Base-by-base conservation (phyloP, 1,140 invertebrate species). In the Phenacoccus solenopsis region DNA sequence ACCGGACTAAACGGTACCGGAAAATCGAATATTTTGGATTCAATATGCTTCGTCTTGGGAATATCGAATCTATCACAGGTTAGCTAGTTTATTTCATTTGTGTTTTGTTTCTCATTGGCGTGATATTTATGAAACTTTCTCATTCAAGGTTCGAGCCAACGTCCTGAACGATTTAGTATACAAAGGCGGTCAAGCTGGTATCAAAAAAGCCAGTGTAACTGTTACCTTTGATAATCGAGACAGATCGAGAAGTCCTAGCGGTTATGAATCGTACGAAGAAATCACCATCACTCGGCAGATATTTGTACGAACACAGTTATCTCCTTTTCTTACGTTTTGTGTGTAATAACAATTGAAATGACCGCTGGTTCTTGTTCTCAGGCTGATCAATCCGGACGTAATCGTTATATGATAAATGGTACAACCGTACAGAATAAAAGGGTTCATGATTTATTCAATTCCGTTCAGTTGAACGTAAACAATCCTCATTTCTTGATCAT, bases 401-500 rank as follows among this genome's bases (percentile, higher is more conserved):
- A 70, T 61, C 27, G 25, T 76, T 99, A 98, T 76, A 81, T 95
- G 70, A 94, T 99, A 57, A 98, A 99, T 82, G 96, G 96, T 5
- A 87, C 87, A 38, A 89, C 88, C 78, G 94, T 95, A 0, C 84
- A 89, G 73, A 94, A 95, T 77, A 94, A 91, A 76, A 82, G 90
- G 75, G 91, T 98, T 0, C 86, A 89, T 69, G 97, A 99, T 80
- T 81, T 99, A 73, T 98, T 99, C 78, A 90, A 92, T 74, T 96
- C 96, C 0, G 89, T 99, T 7, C 94, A 98, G 76, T 81, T 99
- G 1, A 99, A 99, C 80, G 93, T 99, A 0, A 99, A 99, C 79
- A 99, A 99, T 83, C 97, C 97, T 2, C 96, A 99, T 79, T 99
- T 98, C 79, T 85, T 99, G 3, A 99, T 99, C 74, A 99, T 99